Evolutionary conservation across 2,888 invertebrate genomes (phyloP).

Genomic region (Dicyrtomina minuta): DNA sequence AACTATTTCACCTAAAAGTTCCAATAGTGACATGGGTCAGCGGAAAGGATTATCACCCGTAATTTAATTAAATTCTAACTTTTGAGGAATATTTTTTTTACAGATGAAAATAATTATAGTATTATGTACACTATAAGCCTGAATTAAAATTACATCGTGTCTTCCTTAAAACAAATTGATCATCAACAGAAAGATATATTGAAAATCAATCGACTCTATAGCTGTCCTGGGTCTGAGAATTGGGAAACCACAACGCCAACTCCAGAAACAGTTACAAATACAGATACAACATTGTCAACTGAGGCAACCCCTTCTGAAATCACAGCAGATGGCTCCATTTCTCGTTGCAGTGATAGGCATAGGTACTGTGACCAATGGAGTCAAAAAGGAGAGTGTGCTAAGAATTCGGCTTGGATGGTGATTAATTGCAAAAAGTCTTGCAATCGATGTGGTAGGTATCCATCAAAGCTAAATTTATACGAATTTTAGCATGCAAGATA

Average conservation of each 20-base stretch:
- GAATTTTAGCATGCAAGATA: neutral
- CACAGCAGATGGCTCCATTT: neutral
- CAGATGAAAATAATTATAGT: too few species aligned
- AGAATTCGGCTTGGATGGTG: conserved; percentile 55
- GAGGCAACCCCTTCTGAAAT: neutral
- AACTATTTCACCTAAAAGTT: conserved; percentile 55
- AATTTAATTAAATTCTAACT: conserved; percentile 22
- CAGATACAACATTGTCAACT: neutral
- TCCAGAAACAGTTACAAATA: neutral
- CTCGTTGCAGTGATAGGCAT: conserved; percentile 50
- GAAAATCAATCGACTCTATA: conserved; percentile 55
- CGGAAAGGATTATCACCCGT: conserved; percentile 55
- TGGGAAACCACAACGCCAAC: conserved; percentile 10
- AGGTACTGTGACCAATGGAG: conserved; percentile 54
- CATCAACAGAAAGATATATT: conserved; percentile 51
- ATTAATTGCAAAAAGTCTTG: conserved; percentile 55
- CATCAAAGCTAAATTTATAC: neutral
- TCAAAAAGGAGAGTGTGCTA: conserved; percentile 53
- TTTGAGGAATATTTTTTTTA: too few species aligned
- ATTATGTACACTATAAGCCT: too few species aligned
- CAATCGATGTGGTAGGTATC: conserved; percentile 53
- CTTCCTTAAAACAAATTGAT: too few species aligned
- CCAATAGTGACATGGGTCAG: conserved; percentile 55
- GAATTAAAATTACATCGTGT: too few species aligned
- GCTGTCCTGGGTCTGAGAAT: conserved; percentile 43